Evolutionary conservation across 2,113 vertebrate genomes (phyloP).

Genomic region (Falcunculus frontatus): DNA sequence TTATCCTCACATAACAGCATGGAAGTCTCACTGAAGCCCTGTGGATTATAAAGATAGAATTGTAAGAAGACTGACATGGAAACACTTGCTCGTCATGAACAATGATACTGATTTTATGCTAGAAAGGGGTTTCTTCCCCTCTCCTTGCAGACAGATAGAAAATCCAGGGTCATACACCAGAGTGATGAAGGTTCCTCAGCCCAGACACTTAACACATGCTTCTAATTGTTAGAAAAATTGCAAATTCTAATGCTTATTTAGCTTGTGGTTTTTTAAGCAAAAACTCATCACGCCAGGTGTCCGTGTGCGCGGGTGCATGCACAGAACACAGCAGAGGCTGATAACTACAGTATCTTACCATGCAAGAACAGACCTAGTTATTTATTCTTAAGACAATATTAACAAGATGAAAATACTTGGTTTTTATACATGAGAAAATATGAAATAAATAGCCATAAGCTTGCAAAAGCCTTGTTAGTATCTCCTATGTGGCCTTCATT

Average conservation of each 20-base stretch:
- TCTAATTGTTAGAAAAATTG: background rate
- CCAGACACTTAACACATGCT: background rate
- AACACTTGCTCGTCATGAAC: background rate
- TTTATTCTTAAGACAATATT: background rate
- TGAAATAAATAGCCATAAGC: background rate
- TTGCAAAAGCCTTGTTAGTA: background rate
- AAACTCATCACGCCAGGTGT: fast-evolving
- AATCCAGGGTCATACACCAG: background rate
- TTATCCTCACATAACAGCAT: background rate
- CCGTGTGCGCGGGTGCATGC: fast-evolving
- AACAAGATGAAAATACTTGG: background rate
- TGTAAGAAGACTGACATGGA: background rate
- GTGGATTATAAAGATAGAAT: background rate
- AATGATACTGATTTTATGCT: background rate
- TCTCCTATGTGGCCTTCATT: background rate
- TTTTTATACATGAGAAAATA: background rate
- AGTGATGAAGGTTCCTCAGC: background rate
- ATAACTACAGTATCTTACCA: background rate
- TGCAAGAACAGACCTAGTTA: background rate
- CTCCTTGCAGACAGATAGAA: background rate
- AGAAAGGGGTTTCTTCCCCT: background rate
- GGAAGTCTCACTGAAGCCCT: background rate
- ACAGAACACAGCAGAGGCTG: background rate
- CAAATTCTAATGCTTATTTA: background rate
- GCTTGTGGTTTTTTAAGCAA: background rate